phyloP scores from a whole-genome alignment of 2,113 vertebrate genomes.

The Panthera tigris region DNA sequence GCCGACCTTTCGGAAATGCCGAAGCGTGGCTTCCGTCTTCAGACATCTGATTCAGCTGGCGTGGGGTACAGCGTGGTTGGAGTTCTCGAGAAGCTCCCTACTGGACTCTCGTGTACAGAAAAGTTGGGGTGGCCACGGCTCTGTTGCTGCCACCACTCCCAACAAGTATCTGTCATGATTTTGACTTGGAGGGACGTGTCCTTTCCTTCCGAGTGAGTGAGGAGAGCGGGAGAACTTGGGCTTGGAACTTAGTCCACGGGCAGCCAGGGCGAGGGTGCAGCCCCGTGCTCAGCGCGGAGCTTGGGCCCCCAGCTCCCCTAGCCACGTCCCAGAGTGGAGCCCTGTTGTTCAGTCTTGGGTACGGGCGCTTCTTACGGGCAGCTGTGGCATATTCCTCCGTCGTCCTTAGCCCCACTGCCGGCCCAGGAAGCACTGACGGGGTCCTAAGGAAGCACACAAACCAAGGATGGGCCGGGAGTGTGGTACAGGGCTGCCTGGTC shows the following conservation, averaged over 20 bases:
- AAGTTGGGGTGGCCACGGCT: not conserved
- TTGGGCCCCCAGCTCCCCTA: not conserved
- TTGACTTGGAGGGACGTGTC: slow-evolving; percentile 31
- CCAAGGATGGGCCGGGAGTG: not conserved
- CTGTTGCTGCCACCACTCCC: not conserved
- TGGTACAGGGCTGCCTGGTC: not conserved
- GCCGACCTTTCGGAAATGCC: not conserved
- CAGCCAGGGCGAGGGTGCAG: not conserved
- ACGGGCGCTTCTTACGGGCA: not conserved
- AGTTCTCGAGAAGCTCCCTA: not conserved
- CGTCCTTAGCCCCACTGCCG: not conserved
- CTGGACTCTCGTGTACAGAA: not conserved
- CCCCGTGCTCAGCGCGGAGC: not conserved
- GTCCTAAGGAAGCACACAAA: not conserved
- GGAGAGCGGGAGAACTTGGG: not conserved
- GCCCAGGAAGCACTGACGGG: not conserved
- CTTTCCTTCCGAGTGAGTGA: not conserved
- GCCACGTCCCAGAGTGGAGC: not conserved
- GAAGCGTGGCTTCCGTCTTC: not conserved
- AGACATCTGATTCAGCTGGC: not conserved
- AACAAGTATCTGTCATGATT: not conserved
- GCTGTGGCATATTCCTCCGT: not conserved
- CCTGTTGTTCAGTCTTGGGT: not conserved
- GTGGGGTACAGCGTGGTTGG: not conserved
- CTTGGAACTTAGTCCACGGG: not conserved